Evolutionary conservation across 2,113 vertebrate genomes (phyloP), one percentile per base, ranked within the genome.

Genomic region (Percopsis transmontana): DNA sequence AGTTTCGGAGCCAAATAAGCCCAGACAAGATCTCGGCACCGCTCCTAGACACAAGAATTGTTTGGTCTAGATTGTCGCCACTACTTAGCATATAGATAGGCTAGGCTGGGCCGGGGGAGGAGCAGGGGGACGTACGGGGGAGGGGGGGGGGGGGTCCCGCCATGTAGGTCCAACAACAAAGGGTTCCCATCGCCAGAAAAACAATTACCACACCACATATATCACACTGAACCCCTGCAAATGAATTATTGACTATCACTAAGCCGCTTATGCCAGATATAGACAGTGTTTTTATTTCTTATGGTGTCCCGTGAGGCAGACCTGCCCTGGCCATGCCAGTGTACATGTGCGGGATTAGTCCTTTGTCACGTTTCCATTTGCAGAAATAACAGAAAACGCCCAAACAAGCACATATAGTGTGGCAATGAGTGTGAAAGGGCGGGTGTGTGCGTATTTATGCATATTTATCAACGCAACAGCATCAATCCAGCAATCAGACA

Each of bases 81-180:
- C 69, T 70, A 79, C 79, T 91, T 89, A 91, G 89, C 88, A 91
- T 90, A 90, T 90, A 90, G 88, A 90, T 89, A 72, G 87, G 62
- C 68, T 84, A 7, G 14, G 18, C 16, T 18, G 13, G 16, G 27
- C 11, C 12, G 14, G 72, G 69, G 70, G 52, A 40, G 64, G 66
- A 79, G 70, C 6, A 24, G 63, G 62, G 21, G 33, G 62, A 10
- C 9, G 57, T n/a, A 68, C 68, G 41, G 76, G 61, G 57, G 20
- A 27, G 11, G 14, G 47, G 15, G 7, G 58, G 66, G 68, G 52
- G 57, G 64, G 51, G 24, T 23, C 41, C 45, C 48, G 70, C 14
- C 2, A 18, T 2, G 40, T 58, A 53, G 65, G 47, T 74, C 53
- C 79, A 71, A 68, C 70, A 72, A 69, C 54, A 56, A 60, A 54